Evolutionary conservation across 1,140 invertebrate species (phyloP), one percentile per base, ranked within the genome.

Genomic region (Cecropterus lyciades): DNA sequence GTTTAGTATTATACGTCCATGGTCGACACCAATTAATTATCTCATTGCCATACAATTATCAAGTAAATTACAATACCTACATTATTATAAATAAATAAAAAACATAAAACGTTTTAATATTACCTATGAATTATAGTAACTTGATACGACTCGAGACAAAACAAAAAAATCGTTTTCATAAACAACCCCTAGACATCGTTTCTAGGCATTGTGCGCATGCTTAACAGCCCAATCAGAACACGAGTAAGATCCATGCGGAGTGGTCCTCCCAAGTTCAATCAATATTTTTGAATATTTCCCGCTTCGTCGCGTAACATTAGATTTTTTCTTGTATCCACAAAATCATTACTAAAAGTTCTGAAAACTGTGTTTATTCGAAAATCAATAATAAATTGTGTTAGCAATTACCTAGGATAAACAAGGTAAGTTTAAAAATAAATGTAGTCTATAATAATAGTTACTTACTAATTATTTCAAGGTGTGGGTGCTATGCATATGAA

Each of bases 201-300:
- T 51, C 67, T 55, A 67, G 67, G 57, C 63, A 51, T 13, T 70
- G 14, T 73, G 80, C 80, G 82, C 82, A 82, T 73, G 78, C 57
- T 52, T 51, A 62, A 63, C 33, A 37, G 11, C 33, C 33, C 33
- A 37, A 37, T 73, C 49, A 69, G 45, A 65, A 71, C 37, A 46
- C n/a, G 33, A 43, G 53, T 59, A 55, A 40, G 43, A 77, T 60
- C 73, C 81, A 81, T 78, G 79, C 83, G 78, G 72, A 78, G 63
- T 73, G 40, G 56, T 67, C 59, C 53, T 67, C 42, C 48, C 46
- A 53, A 59, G 64, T 63, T 48, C 56, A 81, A 87, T 89, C 85
- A 85, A 87, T 89, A 84, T 48, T 72, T 80, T 85, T 75, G 65
- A 79, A 82, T 72, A 68, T 77, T 85, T 84, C 82, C 84, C 86